Evolutionary conservation across 1,140 invertebrate species (phyloP).

Genomic region (Cyclina sinensis): DNA sequence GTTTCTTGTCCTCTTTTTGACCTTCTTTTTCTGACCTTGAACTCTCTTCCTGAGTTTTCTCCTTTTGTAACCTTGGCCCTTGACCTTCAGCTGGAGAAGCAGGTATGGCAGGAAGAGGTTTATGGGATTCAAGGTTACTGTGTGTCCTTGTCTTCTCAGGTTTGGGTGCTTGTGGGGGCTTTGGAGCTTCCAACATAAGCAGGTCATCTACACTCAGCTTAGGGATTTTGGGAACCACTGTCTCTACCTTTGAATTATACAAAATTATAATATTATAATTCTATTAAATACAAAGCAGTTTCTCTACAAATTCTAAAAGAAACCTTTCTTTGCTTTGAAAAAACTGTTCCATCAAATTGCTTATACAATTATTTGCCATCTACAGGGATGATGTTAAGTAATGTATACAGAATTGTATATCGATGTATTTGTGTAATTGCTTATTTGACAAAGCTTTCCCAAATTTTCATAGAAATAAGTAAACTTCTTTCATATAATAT

Average conservation of each 20-base stretch:
- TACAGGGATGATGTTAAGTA: too few species aligned
- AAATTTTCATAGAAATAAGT: too few species aligned
- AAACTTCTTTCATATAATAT: too few species aligned
- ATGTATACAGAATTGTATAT: too few species aligned
- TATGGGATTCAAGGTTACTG: conserved; percentile 30
- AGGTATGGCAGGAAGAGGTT: conserved; percentile 70
- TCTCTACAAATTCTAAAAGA: too few species aligned
- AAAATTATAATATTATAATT: too few species aligned
- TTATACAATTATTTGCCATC: too few species aligned
- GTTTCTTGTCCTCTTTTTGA: conserved; percentile 39
- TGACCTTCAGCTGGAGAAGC: conserved; percentile 25
- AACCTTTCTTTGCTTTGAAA: too few species aligned
- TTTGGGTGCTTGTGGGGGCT: conserved; percentile 37
- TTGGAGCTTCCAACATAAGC: conserved; percentile 79
- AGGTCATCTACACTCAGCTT: conserved; percentile 79
- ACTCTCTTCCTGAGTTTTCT: conserved; percentile 22
- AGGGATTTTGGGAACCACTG: conserved; percentile 82
- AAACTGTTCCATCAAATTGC: too few species aligned
- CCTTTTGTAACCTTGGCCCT: conserved; percentile 32
- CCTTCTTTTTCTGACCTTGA: conserved; percentile 40
- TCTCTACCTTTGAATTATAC: conserved; percentile 75
- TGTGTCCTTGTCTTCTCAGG: conserved; percentile 21
- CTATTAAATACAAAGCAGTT: too few species aligned
- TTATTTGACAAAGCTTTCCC: too few species aligned
- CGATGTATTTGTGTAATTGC: too few species aligned